Conservation (phyloP, 2,797 vertebrate genomes). For the Clarias fuscus region DNA sequence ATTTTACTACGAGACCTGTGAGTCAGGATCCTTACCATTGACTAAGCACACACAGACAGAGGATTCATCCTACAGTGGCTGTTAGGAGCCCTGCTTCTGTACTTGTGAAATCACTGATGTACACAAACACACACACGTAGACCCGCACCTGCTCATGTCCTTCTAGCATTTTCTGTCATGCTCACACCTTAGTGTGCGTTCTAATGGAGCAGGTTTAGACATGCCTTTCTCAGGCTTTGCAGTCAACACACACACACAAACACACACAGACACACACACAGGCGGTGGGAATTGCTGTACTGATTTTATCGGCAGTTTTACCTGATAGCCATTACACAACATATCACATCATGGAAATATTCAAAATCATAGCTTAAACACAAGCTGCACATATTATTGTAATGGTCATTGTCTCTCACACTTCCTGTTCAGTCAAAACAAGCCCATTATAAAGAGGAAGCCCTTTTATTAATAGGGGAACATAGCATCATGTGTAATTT, state of each 20-base stretch:
- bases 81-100: conserved; percentile 22
- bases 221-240: conserved; percentile 18
- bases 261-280: too few relatives aligned
- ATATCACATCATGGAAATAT: not conserved
- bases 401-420: conserved; percentile 12
- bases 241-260: not conserved
- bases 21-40: conserved; percentile 1
- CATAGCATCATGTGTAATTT: not conserved
- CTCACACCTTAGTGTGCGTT: conserved; percentile 16
- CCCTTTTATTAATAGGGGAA: conserved; percentile 3
- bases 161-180: not conserved
- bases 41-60: not conserved
- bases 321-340: not conserved
- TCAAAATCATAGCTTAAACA: not conserved
- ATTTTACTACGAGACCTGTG: conserved; percentile 1
- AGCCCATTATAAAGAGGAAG: conserved; percentile 33
- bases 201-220: conserved; percentile 42
- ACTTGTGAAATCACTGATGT: not conserved
- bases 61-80: conserved; percentile 18
- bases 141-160: not conserved
- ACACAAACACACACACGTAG: not conserved
- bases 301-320: conserved; percentile 1
- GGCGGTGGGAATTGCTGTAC: not conserved
- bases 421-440: conserved; percentile 41
- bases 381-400: not conserved